These are phyloP conservation scores for Drosophila lutescens DNA, from an alignment of 2,888 invertebrate genomes.

Conservation along the genomic window DNA sequence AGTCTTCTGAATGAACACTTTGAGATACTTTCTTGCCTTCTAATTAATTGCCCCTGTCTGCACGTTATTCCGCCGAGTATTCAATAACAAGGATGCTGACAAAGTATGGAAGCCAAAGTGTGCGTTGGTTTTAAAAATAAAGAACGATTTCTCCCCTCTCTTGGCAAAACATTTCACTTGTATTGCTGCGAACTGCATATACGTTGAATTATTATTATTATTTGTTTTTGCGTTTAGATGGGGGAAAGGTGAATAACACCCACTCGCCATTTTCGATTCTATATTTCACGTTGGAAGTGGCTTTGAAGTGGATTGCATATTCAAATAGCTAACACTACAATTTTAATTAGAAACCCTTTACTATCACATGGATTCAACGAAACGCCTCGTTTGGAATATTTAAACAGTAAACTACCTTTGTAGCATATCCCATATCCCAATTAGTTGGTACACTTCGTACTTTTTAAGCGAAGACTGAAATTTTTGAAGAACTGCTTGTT, in stretches of 20 bases:
- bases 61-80: constrained; percentile 53
- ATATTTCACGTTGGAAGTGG: not conserved
- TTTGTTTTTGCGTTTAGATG: constrained; percentile 21
- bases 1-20: constrained; percentile 27
- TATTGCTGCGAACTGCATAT: constrained; percentile 18
- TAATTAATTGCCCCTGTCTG: constrained; percentile 65
- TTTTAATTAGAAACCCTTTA: no score
- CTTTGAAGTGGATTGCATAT: not conserved
- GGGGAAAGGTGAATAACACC: constrained; percentile 45
- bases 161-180: constrained; percentile 16
- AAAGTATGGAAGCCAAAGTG: constrained; percentile 21
- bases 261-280: constrained; percentile 12
- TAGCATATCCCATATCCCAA: not conserved
- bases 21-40: constrained; percentile 7
- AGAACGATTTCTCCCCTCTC: constrained; percentile 3
- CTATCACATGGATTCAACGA: no score
- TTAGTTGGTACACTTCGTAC: not conserved
- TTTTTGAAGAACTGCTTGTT: constrained; percentile 31
- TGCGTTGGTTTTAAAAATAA: constrained; percentile 32
- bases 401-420: not conserved
- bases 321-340: no score
- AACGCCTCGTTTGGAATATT: no score
- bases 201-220: constrained; percentile 16
- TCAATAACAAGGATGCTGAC: constrained; percentile 66
- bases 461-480: constrained; percentile 13